These are phyloP conservation scores for Toxotes chatareus DNA, from an alignment of 2,113 vertebrate genomes.

Conservation along the genomic window DNA sequence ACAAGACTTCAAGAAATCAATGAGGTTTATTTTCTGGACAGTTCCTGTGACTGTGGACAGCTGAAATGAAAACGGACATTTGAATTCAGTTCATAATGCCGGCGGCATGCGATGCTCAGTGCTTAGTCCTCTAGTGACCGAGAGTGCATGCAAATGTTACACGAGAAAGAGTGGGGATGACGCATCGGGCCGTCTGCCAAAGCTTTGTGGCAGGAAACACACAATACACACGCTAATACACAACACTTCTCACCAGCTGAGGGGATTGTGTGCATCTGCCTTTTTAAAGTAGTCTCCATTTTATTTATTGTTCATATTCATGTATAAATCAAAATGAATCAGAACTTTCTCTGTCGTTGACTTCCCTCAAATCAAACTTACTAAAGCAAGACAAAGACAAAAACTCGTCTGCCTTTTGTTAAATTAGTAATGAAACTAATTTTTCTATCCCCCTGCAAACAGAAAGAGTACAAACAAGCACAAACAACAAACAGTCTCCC, in stretches of 20 bases:
- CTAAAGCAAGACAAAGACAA: not conserved
- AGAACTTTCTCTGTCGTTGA: not conserved
- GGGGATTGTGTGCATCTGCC: not conserved
- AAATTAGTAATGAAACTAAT: slow-evolving; percentile 20
- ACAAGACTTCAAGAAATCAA: slow-evolving; percentile 54
- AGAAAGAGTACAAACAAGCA: not conserved
- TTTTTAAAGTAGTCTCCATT: slow-evolving; percentile 18
- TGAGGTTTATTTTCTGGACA: slow-evolving; percentile 41
- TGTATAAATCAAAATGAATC: slow-evolving; percentile 17
- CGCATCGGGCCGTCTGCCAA: slow-evolving; percentile 55
- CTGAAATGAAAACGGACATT: slow-evolving; percentile 65
- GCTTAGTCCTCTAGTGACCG: slow-evolving; percentile 49
- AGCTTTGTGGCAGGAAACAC: slow-evolving; percentile 30
- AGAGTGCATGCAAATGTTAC: slow-evolving; percentile 67
- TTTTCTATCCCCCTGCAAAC: not conserved
- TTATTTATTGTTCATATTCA: slow-evolving; percentile 5
- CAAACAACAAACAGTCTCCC: not conserved
- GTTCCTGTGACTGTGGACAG: slow-evolving; percentile 49
- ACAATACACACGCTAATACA: not conserved
- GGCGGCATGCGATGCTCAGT: slow-evolving; percentile 19
- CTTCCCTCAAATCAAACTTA: not conserved
- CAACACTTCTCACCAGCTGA: slow-evolving; percentile 3
- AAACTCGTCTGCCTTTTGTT: not conserved
- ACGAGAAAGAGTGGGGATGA: slow-evolving; percentile 44
- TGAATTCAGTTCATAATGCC: slow-evolving; percentile 50